phyloP scores from a whole-genome alignment of 2,797 vertebrate species.

The Sternotherus odoratus region DNA sequence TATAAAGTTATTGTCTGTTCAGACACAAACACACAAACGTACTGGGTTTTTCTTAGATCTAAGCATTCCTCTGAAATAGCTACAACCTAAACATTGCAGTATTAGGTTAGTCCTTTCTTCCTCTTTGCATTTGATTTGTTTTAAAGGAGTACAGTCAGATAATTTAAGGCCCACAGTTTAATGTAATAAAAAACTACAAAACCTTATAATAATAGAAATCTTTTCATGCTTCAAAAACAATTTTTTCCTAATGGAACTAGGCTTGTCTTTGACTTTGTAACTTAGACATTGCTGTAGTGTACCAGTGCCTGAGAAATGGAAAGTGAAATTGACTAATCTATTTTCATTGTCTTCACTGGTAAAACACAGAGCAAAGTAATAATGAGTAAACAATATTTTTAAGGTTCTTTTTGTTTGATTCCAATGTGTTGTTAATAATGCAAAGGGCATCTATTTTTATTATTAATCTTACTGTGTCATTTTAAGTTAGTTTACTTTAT shows the following conservation, averaged over 20 bases:
- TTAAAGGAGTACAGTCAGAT: too few relatives aligned
- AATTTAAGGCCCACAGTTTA: too few relatives aligned
- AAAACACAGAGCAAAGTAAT: conserved; percentile 19
- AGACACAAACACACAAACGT: background rate
- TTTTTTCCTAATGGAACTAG: conserved; percentile 38
- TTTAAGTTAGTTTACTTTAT: background rate
- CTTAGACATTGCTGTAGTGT: conserved; percentile 21
- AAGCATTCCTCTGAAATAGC: background rate
- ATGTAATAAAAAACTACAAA: too few relatives aligned
- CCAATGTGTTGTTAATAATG: background rate
- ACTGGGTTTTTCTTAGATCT: background rate
- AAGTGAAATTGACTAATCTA: conserved; percentile 6
- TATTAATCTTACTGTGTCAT: background rate
- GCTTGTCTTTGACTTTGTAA: conserved; percentile 14
- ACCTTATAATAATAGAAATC: background rate
- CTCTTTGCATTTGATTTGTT: background rate
- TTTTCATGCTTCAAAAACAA: conserved; percentile 30
- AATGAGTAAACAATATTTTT: background rate
- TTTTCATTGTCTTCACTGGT: conserved; percentile 26
- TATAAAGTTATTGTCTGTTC: background rate
- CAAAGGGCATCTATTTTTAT: background rate
- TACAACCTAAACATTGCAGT: too few relatives aligned
- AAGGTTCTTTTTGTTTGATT: background rate
- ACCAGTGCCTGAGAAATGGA: conserved; percentile 29
- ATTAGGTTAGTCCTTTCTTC: too few relatives aligned